Conservation (phyloP, 1,140 invertebrate species). For the Macrosteles quadrilineatus region DNA sequence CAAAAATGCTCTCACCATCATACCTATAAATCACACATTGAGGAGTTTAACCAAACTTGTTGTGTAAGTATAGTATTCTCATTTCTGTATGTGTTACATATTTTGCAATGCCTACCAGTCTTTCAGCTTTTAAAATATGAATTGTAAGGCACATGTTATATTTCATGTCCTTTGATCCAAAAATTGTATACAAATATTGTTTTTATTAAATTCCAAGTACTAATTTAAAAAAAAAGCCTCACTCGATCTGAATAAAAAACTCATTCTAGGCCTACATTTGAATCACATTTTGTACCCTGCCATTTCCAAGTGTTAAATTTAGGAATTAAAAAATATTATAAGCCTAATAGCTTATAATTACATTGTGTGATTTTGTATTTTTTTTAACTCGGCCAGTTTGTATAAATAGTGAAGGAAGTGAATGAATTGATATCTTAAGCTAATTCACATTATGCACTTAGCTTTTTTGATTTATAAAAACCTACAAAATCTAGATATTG, state of each 20-base stretch:
- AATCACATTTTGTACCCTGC: no score
- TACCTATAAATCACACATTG: slow-evolving; percentile 23
- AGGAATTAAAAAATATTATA: no score
- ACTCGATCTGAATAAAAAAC: no score
- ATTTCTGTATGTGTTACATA: background rate
- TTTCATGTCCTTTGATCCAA: background rate
- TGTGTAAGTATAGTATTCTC: slow-evolving; percentile 20
- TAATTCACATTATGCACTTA: background rate
- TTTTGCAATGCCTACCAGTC: background rate
- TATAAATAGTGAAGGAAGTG: background rate
- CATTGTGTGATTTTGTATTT: no score
- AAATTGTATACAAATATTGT: background rate
- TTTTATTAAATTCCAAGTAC: slow-evolving; percentile 18
- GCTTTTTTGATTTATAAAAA: background rate
- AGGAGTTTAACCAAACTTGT: slow-evolving; percentile 13
- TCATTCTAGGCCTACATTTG: no score
- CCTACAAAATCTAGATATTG: background rate
- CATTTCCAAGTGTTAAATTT: no score
- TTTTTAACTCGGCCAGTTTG: no score
- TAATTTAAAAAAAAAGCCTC: no score
- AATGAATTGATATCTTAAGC: background rate
- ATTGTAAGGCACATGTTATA: background rate
- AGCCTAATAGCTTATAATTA: no score
- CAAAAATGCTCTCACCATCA: slow-evolving; percentile 19
- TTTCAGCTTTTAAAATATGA: background rate